These are phyloP conservation scores for Ceyx melanurus DNA, from an alignment of 2,113 vertebrate genomes.

Conservation along the genomic window DNA sequence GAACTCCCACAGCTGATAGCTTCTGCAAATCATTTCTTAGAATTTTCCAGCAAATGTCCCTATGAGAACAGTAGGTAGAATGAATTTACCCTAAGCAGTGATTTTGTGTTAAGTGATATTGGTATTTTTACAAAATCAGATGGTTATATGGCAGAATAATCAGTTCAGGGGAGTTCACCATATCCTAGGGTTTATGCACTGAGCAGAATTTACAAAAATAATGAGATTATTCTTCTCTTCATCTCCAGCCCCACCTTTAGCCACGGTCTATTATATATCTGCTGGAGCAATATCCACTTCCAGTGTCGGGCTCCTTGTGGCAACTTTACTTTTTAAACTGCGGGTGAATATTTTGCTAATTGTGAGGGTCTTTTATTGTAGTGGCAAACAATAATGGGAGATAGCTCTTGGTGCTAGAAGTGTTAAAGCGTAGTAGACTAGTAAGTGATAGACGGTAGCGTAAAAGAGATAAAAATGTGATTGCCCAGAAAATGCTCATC, in stretches of 20 bases:
- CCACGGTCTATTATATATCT: neutral
- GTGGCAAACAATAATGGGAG: slow-evolving; percentile 1
- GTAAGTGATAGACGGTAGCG: slow-evolving; percentile 24
- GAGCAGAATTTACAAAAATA: slow-evolving; percentile 40
- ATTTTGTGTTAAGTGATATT: slow-evolving; percentile 72
- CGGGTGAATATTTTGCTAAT: neutral
- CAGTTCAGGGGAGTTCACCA: slow-evolving; percentile 65
- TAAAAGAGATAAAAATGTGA: slow-evolving; percentile 51
- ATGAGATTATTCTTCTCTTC: slow-evolving; percentile 1
- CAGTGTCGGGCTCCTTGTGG: slow-evolving; percentile 7
- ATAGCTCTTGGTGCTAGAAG: slow-evolving; percentile 14
- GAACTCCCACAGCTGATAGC: slow-evolving; percentile 75
- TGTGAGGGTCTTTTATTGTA: neutral
- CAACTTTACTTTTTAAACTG: slow-evolving; percentile 43
- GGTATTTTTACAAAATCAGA: slow-evolving; percentile 68
- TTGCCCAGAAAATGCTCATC: slow-evolving; percentile 47
- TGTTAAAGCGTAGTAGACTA: slow-evolving; percentile 28
- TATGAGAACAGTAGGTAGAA: slow-evolving; percentile 72
- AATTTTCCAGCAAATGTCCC: slow-evolving; percentile 78
- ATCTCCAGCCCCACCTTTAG: slow-evolving; percentile 24
- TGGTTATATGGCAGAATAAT: slow-evolving; percentile 63
- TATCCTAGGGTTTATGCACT: slow-evolving; percentile 44
- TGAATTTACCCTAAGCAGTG: slow-evolving; percentile 74
- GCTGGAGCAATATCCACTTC: neutral
- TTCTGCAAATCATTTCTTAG: slow-evolving; percentile 76